Conservation (phyloP, 2,797 vertebrate species). For the Cryptoprocta ferox region DNA sequence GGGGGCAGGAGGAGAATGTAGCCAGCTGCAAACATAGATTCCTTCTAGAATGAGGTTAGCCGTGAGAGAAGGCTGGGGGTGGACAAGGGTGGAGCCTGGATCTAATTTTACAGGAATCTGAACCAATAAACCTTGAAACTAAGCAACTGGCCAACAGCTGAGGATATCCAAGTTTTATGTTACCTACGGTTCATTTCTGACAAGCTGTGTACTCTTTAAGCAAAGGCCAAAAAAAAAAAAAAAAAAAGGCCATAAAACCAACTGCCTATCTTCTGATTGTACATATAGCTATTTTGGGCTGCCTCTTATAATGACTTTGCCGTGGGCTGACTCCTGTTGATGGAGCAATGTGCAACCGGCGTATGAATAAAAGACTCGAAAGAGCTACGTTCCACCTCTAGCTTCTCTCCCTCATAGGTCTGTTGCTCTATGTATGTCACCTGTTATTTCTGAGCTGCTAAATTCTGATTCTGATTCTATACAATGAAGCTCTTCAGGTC, state of each 20-base stretch:
- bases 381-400: not conserved
- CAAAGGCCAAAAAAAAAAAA: not conserved
- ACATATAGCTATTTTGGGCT: not conserved
- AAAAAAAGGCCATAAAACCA: not conserved
- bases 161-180: not conserved
- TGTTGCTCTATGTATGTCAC: too few relatives aligned
- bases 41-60: constrained; percentile 44
- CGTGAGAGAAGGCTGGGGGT: not conserved
- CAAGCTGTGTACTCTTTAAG: not conserved
- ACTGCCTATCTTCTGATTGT: not conserved
- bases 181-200: constrained; percentile 1
- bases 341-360: rapidly evolving
- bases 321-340: not conserved
- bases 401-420: not conserved
- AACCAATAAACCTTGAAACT: constrained; percentile 58
- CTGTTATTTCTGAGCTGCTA: not conserved
- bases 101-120: constrained; percentile 63
- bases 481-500: not conserved
- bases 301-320: not conserved
- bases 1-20: constrained; percentile 10
- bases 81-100: not conserved
- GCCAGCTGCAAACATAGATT: constrained; percentile 52
- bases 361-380: not conserved
- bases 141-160: not conserved
- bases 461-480: not conserved